These are phyloP conservation scores for Megaptera novaeangliae DNA, from an alignment of 2,113 vertebrate genomes.

Conservation along the genomic window DNA sequence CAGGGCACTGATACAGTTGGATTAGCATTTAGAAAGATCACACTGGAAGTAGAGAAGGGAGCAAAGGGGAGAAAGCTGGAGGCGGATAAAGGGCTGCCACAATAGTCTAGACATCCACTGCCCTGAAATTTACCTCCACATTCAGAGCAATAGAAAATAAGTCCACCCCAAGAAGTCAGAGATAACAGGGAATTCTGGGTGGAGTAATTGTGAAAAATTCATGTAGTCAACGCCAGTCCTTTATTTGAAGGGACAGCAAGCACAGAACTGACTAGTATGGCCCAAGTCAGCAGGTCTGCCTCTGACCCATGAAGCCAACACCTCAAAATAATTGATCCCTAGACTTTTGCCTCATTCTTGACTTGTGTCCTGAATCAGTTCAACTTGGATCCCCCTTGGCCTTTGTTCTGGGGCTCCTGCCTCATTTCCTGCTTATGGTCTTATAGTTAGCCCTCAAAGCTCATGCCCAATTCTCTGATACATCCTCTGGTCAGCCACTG, in stretches of 20 bases:
- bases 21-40: background rate
- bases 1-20: background rate
- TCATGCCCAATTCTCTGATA: background rate
- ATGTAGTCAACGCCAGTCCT: background rate
- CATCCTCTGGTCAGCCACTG: background rate
- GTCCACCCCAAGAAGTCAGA: background rate
- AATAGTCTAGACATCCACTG: background rate
- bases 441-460: background rate
- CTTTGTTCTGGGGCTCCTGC: background rate
- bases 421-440: background rate
- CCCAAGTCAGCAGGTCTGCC: background rate
- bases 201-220: background rate
- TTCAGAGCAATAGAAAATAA: background rate
- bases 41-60: background rate
- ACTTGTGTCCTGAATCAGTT: background rate
- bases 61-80: background rate
- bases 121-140: background rate
- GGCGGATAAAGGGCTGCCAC: background rate
- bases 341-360: background rate
- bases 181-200: too few relatives aligned
- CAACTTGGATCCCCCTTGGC: background rate
- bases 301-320: background rate
- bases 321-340: background rate
- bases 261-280: background rate
- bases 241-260: background rate